phyloP scores from a whole-genome alignment of 2,888 invertebrate genomes.

The Athripsodes cinereus region DNA sequence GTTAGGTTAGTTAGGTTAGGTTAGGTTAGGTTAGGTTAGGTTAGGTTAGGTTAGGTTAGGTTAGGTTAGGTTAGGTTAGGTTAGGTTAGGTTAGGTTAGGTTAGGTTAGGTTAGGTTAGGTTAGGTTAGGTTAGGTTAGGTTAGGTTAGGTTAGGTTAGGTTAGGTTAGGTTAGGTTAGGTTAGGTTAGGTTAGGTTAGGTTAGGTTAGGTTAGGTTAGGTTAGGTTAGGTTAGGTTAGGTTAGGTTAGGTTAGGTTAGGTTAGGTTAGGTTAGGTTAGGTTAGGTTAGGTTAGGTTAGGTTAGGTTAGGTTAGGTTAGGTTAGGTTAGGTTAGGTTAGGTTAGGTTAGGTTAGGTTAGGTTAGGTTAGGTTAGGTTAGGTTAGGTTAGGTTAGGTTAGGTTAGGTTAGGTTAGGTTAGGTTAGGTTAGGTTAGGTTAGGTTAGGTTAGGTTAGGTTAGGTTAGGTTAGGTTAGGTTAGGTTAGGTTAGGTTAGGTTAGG shows the following conservation, averaged over 20 bases:
- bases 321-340: background rate
- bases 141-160: conserved; percentile 20
- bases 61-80: conserved; percentile 14
- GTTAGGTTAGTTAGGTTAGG: conserved; percentile 16
- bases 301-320: conserved; percentile 9
- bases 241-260: conserved; percentile 11
- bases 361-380: too few relatives aligned
- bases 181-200: conserved; percentile 26
- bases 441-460: too few relatives aligned
- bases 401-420: too few relatives aligned
- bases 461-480: too few relatives aligned
- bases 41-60: conserved; percentile 11
- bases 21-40: conserved; percentile 8
- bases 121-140: conserved; percentile 19
- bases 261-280: conserved; percentile 9
- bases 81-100: conserved; percentile 14
- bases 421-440: too few relatives aligned
- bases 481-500: too few relatives aligned
- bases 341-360: too few relatives aligned
- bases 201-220: conserved; percentile 27
- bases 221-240: conserved; percentile 27
- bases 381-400: too few relatives aligned
- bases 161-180: conserved; percentile 21
- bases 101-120: conserved; percentile 18
- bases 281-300: conserved; percentile 11